phyloP scores from a whole-genome alignment of 2,888 invertebrate genomes.

The Heteromurus nitidus region DNA sequence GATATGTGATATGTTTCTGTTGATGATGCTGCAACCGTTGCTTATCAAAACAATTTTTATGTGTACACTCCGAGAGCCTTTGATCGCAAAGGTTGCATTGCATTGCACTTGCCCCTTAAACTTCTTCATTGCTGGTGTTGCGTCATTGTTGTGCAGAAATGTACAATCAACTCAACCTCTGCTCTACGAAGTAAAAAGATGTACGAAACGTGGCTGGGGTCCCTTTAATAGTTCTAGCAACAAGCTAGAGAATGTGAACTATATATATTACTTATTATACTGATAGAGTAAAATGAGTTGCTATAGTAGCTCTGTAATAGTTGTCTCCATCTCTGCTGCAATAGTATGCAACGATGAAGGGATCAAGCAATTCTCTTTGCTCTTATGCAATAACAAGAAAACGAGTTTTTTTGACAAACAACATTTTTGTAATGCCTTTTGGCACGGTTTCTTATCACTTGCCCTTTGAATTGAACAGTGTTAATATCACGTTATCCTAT shows the following conservation, averaged over 20 bases:
- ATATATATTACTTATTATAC: too few species aligned
- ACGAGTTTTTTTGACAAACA: conserved; percentile 63
- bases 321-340: conserved; percentile 28
- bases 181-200: too few species aligned
- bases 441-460: conserved; percentile 60
- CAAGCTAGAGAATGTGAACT: too few species aligned
- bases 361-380: conserved; percentile 27
- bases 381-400: conserved; percentile 62
- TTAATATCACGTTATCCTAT: background rate
- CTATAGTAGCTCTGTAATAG: too few species aligned
- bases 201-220: too few species aligned
- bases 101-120: conserved; percentile 64
- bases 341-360: conserved; percentile 52
- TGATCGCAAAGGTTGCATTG: conserved; percentile 46
- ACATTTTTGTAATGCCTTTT: conserved; percentile 55
- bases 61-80: conserved; percentile 39
- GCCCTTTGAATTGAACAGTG: conserved; percentile 47
- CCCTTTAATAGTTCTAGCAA: too few species aligned
- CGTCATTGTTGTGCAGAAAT: conserved; percentile 41
- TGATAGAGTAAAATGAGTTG: background rate
- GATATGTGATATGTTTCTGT: background rate
- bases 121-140: conserved; percentile 46
- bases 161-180: conserved; percentile 43
- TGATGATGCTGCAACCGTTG: conserved; percentile 15
- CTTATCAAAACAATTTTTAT: conserved; percentile 24